phyloP scores from a whole-genome alignment of 1,140 invertebrate genomes.

The Drosophila kohkoa region DNA sequence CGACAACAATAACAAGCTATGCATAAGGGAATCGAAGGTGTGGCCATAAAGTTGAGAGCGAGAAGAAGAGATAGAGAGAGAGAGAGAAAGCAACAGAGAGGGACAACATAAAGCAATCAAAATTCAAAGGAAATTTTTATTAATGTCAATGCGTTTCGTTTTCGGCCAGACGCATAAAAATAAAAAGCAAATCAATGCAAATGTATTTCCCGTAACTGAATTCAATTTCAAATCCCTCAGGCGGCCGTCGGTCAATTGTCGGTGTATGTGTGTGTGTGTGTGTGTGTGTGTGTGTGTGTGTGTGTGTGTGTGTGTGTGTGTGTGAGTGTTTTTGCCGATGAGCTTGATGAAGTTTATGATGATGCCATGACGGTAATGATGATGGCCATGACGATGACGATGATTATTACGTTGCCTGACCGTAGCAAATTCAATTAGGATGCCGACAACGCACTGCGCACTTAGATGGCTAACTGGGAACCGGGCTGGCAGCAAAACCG shows the following conservation, averaged over 20 bases:
- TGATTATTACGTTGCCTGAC: constrained; percentile 60
- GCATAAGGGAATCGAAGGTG: constrained; percentile 12
- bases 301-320: too few relatives aligned
- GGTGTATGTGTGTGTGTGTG: not conserved
- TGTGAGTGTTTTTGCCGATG: constrained; percentile 8
- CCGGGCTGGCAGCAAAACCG: constrained; percentile 7
- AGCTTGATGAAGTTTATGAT: constrained; percentile 54
- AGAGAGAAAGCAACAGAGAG: not conserved
- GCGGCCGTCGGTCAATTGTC: constrained; percentile 7
- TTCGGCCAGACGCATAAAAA: constrained; percentile 76
- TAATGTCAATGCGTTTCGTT: constrained; percentile 76
- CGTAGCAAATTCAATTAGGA: constrained; percentile 82
- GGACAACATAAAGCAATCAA: constrained; percentile 73
- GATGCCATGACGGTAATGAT: constrained; percentile 16
- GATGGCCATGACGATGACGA: constrained; percentile 35
- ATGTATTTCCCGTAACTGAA: constrained; percentile 79
- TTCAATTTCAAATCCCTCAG: constrained; percentile 74
- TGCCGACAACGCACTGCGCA: constrained; percentile 42
- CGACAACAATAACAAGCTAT: constrained; percentile 63
- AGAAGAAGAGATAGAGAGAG: not conserved
- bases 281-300: constrained; percentile 19
- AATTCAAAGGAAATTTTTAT: constrained; percentile 84
- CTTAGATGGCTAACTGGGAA: constrained; percentile 46
- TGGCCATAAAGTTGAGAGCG: not conserved
- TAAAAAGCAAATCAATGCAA: constrained; percentile 81